Conservation (phyloP, 2,888 invertebrate species). For the Drosophila macrothrix region DNA sequence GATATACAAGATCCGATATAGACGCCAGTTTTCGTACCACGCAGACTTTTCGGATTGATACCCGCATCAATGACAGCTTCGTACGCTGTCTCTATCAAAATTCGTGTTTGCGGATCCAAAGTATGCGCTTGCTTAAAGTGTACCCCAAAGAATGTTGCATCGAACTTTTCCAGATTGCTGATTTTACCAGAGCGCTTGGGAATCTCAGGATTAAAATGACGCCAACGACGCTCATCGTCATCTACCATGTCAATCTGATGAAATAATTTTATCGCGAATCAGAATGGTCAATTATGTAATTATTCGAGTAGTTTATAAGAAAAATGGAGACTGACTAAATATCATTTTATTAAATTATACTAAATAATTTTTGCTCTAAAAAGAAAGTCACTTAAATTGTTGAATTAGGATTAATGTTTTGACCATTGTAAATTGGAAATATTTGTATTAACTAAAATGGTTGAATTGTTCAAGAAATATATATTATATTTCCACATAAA, state of each 20-base stretch:
- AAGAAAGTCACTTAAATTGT: too few species aligned
- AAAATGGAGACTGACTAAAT: background rate
- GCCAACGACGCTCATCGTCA: conserved; percentile 92
- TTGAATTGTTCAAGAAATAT: background rate
- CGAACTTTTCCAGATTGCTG: conserved; percentile 89
- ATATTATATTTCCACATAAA: background rate
- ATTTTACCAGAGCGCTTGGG: conserved; percentile 91
- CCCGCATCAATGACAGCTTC: conserved; percentile 92
- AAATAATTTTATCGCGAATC: background rate
- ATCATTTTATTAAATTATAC: too few species aligned
- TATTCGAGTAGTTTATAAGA: background rate
- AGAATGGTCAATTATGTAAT: background rate
- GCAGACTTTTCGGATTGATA: conserved; percentile 88
- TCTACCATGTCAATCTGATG: conserved; percentile 92
- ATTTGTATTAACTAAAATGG: background rate
- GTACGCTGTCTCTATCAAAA: conserved; percentile 91
- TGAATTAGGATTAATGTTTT: too few species aligned
- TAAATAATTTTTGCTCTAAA: too few species aligned
- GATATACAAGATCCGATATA: conserved; percentile 90
- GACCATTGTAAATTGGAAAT: background rate
- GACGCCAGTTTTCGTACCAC: conserved; percentile 90
- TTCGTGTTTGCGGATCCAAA: conserved; percentile 92
- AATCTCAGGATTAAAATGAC: conserved; percentile 89
- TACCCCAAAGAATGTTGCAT: conserved; percentile 91
- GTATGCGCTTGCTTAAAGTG: conserved; percentile 91